Evolutionary conservation across 30 jellyfish, hydroid and myxozoan genomes (phyloP).

Genomic region (Hydractinia symbiolongicarpus): DNA sequence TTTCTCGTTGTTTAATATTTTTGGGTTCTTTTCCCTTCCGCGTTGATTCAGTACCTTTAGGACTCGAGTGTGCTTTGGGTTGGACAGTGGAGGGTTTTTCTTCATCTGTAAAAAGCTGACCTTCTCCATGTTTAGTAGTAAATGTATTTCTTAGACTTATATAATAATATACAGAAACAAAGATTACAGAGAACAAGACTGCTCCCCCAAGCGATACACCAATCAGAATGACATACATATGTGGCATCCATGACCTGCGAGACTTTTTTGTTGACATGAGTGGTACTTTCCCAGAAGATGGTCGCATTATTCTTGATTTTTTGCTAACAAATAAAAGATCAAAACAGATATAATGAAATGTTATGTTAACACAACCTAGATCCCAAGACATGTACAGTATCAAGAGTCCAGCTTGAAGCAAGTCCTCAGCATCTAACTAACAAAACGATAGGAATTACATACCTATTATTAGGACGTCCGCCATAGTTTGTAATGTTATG

Average conservation of each 20-base stretch:
- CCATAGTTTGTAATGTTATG: not conserved
- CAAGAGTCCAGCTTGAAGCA: no score
- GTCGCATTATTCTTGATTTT: slow-evolving; percentile 11
- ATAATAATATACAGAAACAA: slow-evolving; percentile 68
- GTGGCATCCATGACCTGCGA: slow-evolving; percentile 61
- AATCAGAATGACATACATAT: slow-evolving; percentile 80
- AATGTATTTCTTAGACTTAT: slow-evolving; percentile 26
- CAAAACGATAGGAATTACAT: no score
- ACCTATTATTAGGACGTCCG: no score
- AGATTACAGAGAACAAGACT: slow-evolving; percentile 77
- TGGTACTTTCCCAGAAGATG: not conserved
- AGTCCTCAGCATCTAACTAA: no score
- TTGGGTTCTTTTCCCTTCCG: not conserved
- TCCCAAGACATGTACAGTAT: no score
- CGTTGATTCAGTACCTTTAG: slow-evolving; percentile 22
- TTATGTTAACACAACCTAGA: no score
- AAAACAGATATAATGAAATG: no score
- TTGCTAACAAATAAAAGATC: slow-evolving; percentile 16
- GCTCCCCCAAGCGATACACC: slow-evolving; percentile 98
- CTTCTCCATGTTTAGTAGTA: slow-evolving; percentile 6
- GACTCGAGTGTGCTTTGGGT: slow-evolving; percentile 37
- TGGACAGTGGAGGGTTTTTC: slow-evolving; percentile 20
- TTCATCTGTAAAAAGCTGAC: slow-evolving; percentile 6
- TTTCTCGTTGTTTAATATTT: not conserved
- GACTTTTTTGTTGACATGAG: slow-evolving; percentile 17